A percentile compares a stretch with the other conserved stretches of the same genome.
phyloP scores from a whole-genome alignment of 1,140 invertebrate species.

The Drosophila obscura region DNA sequence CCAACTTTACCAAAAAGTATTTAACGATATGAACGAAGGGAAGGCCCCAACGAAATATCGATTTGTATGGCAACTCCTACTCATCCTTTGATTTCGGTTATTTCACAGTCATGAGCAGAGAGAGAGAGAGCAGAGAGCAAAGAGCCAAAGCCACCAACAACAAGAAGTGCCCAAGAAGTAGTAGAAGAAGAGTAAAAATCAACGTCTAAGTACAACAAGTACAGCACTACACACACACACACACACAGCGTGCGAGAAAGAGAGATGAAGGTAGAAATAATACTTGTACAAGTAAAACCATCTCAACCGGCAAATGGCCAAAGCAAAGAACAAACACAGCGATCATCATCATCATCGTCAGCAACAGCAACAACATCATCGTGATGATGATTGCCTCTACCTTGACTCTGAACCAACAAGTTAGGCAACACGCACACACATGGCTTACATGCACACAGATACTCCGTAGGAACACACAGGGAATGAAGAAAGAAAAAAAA shows the following conservation, averaged over 20 bases:
- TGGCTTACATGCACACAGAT: conserved; percentile 9
- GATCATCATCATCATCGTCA: not conserved
- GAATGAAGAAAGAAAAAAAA: conserved; percentile 51
- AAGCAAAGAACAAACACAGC: conserved; percentile 50
- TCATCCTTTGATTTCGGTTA: conserved; percentile 7
- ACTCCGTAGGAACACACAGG: conserved; percentile 22
- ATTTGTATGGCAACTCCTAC: too few species aligned
- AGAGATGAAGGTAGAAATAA: conserved; percentile 2
- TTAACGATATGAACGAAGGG: too few species aligned
- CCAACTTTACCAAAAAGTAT: too few species aligned
- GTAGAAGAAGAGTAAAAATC: conserved; percentile 16
- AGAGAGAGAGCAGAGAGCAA: not conserved
- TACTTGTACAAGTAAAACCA: conserved; percentile 44
- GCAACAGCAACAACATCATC: conserved; percentile 52
- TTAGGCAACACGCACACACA: conserved; percentile 1
- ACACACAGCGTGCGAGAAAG: conserved; percentile 10
- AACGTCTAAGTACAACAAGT: conserved; percentile 78
- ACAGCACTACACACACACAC: conserved; percentile 30
- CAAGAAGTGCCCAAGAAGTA: conserved; percentile 7
- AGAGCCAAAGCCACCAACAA: too few species aligned
- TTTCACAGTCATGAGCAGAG: conserved; percentile 51
- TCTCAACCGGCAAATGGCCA: conserved; percentile 75
- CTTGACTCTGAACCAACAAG: conserved; percentile 80
- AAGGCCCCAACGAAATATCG: too few species aligned
- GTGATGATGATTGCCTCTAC: conserved; percentile 72